Conservation (phyloP, 37 sponge, comb jelly and placozoan genomes). For the Halisarca cf. caerulea region DNA sequence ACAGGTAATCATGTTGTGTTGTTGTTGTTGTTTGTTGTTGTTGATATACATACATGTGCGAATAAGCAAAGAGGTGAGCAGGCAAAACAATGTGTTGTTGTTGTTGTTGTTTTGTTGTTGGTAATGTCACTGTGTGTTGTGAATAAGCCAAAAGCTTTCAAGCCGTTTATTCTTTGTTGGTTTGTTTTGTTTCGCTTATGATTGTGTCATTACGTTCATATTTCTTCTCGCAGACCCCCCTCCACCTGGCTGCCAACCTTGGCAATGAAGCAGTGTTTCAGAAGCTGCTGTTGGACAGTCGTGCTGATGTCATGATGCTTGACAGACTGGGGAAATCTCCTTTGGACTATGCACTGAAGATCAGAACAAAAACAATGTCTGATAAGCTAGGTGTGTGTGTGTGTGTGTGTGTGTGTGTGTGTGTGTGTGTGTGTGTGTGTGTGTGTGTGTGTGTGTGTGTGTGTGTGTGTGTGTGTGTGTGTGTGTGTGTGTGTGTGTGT, state of each 20-base stretch:
- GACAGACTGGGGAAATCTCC: slow-evolving; percentile 5
- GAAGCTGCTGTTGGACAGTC: neutral
- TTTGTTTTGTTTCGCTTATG: no score
- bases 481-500: slow-evolving; percentile 22
- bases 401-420: neutral
- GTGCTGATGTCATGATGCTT: neutral
- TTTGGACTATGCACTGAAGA: slow-evolving; percentile 8
- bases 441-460: neutral
- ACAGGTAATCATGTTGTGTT: neutral
- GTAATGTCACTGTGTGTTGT: no score
- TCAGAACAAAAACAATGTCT: neutral
- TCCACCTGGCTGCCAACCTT: neutral
- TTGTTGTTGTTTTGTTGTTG: no score
- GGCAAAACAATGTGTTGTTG: no score
- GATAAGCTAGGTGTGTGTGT: neutral
- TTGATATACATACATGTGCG: neutral
- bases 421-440: slow-evolving; percentile 9
- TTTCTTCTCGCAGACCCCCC: neutral
- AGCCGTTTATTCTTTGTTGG: no score
- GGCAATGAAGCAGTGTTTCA: neutral
- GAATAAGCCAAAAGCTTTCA: no score
- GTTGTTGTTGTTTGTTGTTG: no score
- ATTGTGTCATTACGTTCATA: no score
- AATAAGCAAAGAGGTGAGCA: no score
- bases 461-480: neutral